These are phyloP conservation scores for Drosophila bocki DNA, from an alignment of 1,140 invertebrate species.

Conservation along the genomic window DNA sequence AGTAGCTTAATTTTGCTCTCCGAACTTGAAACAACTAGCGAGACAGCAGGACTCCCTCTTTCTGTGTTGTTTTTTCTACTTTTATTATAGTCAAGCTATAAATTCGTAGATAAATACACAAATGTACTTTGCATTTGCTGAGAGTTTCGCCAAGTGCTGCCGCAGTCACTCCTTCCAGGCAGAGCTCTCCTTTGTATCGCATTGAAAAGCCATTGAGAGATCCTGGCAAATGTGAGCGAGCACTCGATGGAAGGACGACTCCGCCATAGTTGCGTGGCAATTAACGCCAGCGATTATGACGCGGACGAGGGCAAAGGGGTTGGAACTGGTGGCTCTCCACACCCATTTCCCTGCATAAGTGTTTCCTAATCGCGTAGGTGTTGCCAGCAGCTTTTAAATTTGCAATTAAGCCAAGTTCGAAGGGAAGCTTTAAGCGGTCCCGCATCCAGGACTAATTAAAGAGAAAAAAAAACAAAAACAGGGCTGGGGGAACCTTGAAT, in stretches of 20 bases:
- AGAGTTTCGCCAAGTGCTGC: conserved; percentile 22
- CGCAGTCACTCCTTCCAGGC: not conserved
- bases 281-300: conserved; percentile 46
- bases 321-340: not conserved
- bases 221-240: conserved; percentile 35
- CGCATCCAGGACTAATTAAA: conserved; percentile 19
- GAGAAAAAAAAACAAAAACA: not conserved
- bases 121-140: not conserved
- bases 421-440: conserved; percentile 7
- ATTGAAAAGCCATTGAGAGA: conserved; percentile 48
- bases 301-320: not conserved
- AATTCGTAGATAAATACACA: not conserved
- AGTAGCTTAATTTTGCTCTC: not conserved
- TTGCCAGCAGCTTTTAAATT: conserved; percentile 20
- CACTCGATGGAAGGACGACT: conserved; percentile 32
- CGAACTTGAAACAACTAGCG: not conserved
- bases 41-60: not conserved
- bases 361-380: conserved; percentile 27
- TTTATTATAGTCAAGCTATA: not conserved
- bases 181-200: conserved; percentile 17
- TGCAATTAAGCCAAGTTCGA: conserved; percentile 3
- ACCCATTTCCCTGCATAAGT: no score
- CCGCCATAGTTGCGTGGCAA: conserved; percentile 38
- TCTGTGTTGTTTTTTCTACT: not conserved
- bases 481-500: conserved; percentile 9